phyloP scores from a whole-genome alignment of 2,113 vertebrate genomes.

The Trinectes maculatus region DNA sequence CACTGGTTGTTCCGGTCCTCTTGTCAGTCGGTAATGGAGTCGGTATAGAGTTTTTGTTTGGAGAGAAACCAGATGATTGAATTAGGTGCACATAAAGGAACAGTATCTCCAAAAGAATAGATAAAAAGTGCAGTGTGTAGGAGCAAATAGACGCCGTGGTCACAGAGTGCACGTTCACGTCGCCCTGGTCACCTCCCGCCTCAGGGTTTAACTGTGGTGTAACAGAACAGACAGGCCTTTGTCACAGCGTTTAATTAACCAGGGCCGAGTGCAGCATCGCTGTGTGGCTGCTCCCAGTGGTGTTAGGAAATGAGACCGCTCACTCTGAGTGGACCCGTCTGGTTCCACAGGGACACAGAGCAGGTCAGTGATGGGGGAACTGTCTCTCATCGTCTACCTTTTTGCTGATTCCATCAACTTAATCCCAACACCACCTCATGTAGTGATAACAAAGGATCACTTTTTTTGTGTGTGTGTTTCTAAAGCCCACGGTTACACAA shows the following conservation, averaged over 20 bases:
- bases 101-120: no score
- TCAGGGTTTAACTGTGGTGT: no score
- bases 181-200: not conserved
- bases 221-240: constrained; percentile 15
- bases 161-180: not conserved
- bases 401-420: constrained; percentile 10
- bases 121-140: no score
- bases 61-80: no score
- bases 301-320: constrained; percentile 55
- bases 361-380: constrained; percentile 2
- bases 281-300: constrained; percentile 60
- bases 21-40: no score
- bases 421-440: constrained; percentile 37
- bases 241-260: constrained; percentile 61
- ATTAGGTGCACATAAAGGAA: no score
- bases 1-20: no score
- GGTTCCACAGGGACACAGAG: constrained; percentile 42
- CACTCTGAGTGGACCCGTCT: constrained; percentile 63
- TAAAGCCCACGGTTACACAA: constrained; percentile 29
- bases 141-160: no score
- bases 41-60: no score
- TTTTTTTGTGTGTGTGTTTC: constrained; percentile 13
- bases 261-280: constrained; percentile 21
- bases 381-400: constrained; percentile 6
- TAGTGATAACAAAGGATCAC: constrained; percentile 2